Evolutionary conservation across 2,888 invertebrate genomes (phyloP), one percentile per base, ranked within the genome.

Genomic region (Parthenolecanium corni): DNA sequence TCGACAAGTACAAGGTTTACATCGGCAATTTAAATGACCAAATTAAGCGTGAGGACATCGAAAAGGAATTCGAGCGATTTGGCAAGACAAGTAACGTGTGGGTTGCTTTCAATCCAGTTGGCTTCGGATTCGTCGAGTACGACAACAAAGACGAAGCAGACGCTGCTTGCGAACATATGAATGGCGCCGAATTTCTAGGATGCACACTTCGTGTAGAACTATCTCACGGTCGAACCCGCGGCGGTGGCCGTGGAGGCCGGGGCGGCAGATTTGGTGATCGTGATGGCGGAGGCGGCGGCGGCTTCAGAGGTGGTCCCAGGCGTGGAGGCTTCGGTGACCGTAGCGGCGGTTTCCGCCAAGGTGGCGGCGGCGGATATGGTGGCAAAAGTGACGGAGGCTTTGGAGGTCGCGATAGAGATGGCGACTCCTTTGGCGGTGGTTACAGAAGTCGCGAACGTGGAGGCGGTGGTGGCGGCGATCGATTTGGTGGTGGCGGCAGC

Each of bases 61-160:
- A 92, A 75, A 81, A 83, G 72, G 89, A 91, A 76, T 92, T 92
- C 75, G 86, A 88, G 71, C 90, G 90, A 77, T 92, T 85, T 76
- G 92, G 92, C 70, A 90, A 90, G 78, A 79, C 92, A 69, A 89
- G 88, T 77, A 88, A 87, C 70, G 90, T 91, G 68, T 92, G 91
- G 91, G 89, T 89, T 70, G 91, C 92, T 69, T 87, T 91, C 75
- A 91, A 92, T 76, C 92, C 92, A 69, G 91, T 91, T 69, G 91
- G 92, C 72, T 93, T 92, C 76, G 92, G 91, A 67, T 92, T 92
- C 78, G 88, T 92, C 74, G 91, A 92, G 77, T 93, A 90, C 76
- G 84, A 86, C 74, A 88, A 86, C 76, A 82, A 84, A 74, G 84
- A 85, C 72, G 91, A 92, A 76, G 92, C 92, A 42, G 89, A 90